Evolutionary conservation across 2,888 invertebrate genomes (phyloP).

Genomic region (Drosophila hamatofila): DNA sequence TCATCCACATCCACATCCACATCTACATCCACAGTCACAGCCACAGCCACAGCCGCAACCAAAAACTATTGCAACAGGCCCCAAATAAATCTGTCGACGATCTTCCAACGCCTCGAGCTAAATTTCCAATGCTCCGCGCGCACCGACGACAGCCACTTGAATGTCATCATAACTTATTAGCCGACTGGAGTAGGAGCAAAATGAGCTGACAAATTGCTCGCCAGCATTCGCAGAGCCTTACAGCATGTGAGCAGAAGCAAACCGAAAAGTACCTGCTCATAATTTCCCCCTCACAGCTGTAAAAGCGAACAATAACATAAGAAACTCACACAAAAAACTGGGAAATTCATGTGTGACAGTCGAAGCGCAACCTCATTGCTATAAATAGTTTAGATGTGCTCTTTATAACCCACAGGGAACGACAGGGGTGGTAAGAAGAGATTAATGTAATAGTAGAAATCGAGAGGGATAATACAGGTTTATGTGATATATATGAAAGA

Average conservation of each 20-base stretch:
- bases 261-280: constrained; percentile 31
- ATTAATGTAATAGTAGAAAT: background rate
- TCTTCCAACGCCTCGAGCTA: constrained; percentile 8
- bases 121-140: constrained; percentile 5
- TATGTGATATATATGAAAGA: background rate
- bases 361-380: constrained; percentile 69
- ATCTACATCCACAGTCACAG: background rate
- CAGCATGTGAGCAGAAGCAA: constrained; percentile 53
- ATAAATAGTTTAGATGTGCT: constrained; percentile 55
- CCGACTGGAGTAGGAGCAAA: constrained; percentile 44
- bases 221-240: constrained; percentile 50
- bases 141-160: constrained; percentile 68
- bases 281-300: constrained; percentile 41
- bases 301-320: background rate
- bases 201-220: constrained; percentile 74
- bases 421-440: constrained; percentile 8
- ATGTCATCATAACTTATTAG: constrained; percentile 74
- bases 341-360: constrained; percentile 60
- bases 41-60: constrained; percentile 3
- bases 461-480: background rate
- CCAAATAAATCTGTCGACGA: constrained; percentile 67
- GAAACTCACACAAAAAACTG: constrained; percentile 12
- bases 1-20: background rate
- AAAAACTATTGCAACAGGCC: constrained; percentile 65
- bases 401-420: constrained; percentile 33